phyloP scores from a whole-genome alignment of 2,113 vertebrate genomes.

The Spea multiplicata region DNA sequence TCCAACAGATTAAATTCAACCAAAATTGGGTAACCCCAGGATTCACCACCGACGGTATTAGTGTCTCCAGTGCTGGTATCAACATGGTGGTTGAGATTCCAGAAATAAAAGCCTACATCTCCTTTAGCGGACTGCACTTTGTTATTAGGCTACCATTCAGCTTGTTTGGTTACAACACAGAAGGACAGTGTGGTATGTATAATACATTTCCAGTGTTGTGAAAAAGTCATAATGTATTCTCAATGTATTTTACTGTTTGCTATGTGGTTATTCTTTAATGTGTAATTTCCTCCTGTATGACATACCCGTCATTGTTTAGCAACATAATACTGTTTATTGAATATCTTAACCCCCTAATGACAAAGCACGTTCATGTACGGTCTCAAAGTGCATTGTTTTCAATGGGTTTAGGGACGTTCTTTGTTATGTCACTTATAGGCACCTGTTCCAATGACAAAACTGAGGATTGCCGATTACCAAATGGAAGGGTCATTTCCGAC shows the following conservation, averaged over 20 bases:
- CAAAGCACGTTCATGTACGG: too few relatives aligned
- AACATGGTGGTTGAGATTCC: slow-evolving; percentile 70
- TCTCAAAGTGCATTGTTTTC: too few relatives aligned
- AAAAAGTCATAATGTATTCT: too few relatives aligned
- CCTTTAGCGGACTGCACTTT: slow-evolving; percentile 73
- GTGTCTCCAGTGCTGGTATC: slow-evolving; percentile 67
- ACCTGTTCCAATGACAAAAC: slow-evolving; percentile 75
- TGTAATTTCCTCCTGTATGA: not conserved
- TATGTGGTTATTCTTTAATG: not conserved
- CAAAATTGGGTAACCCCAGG: slow-evolving; percentile 64
- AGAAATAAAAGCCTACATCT: too few relatives aligned
- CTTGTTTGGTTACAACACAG: slow-evolving; percentile 78
- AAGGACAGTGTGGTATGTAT: slow-evolving; percentile 89
- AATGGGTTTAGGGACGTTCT: too few relatives aligned
- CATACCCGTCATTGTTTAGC: not conserved
- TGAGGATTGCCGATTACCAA: slow-evolving; percentile 80
- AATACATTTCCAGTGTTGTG: too few relatives aligned
- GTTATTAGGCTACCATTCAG: slow-evolving; percentile 71
- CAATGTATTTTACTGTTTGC: too few relatives aligned
- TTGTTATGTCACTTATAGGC: slow-evolving; percentile 62
- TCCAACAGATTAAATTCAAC: slow-evolving; percentile 73
- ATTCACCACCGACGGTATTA: slow-evolving; percentile 65
- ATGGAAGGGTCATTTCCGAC: slow-evolving; percentile 57
- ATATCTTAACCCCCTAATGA: too few relatives aligned
- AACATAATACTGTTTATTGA: not conserved